phyloP scores from a whole-genome alignment of 2,888 invertebrate species.

The Sarcophaga caerulescens region DNA sequence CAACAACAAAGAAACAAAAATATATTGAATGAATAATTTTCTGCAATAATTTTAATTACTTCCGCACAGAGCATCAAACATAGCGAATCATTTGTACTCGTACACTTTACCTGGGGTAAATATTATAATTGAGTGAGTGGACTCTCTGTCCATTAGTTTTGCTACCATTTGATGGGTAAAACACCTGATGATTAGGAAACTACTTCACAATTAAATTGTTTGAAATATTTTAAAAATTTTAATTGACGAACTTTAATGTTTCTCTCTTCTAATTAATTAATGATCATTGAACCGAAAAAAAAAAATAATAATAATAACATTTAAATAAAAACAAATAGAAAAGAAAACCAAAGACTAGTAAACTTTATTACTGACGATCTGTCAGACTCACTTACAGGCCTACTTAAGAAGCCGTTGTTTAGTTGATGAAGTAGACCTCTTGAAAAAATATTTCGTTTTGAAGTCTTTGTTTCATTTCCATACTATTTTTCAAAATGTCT shows the following conservation, averaged over 20 bases:
- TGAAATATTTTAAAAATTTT: not conserved
- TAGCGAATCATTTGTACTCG: not conserved
- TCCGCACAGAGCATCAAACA: conserved; percentile 37
- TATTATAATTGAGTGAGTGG: not conserved
- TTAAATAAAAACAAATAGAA: not conserved
- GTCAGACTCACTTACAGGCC: not conserved
- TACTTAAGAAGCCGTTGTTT: not conserved
- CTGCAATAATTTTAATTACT: conserved; percentile 50
- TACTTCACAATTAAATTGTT: not conserved
- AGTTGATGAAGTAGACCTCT: not conserved
- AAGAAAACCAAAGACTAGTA: too few species aligned
- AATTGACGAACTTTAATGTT: not conserved
- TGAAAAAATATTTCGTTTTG: not conserved
- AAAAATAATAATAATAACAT: not conserved
- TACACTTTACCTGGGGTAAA: not conserved
- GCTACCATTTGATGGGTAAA: not conserved
- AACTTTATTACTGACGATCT: not conserved
- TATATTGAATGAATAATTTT: not conserved
- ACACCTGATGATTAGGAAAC: not conserved
- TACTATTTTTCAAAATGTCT: not conserved
- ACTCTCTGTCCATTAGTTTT: not conserved
- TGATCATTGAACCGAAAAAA: not conserved
- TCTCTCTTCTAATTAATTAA: not conserved
- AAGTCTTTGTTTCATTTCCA: not conserved
- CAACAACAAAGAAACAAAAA: not conserved